Evolutionary conservation across 2,113 vertebrate genomes (phyloP), one percentile per base, ranked within the genome.

Genomic region (Albula goreensis): DNA sequence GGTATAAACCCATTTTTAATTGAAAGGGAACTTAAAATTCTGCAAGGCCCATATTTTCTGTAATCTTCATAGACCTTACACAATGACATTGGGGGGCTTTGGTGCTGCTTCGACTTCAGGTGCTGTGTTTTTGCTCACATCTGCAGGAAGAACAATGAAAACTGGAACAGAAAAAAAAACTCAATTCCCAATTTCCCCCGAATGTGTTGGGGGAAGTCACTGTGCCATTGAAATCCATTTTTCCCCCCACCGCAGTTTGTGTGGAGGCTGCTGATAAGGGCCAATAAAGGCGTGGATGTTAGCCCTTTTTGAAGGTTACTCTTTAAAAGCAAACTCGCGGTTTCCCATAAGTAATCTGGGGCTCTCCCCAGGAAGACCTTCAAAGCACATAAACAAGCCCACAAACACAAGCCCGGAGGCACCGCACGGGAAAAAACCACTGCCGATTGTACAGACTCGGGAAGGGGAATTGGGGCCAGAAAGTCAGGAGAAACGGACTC

Each of bases 141-240:
- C 63, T 51, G 19, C 51, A 82, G 74, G 66, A 53, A 81, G 82
- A 81, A 83, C 84, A 85, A 57, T 63, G 41, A 85, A 41, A 85
- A 56, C 17, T 15, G 53, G 12, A 85, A 41, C 50, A 51, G 70
- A 51, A 63, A 50, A 63, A 50, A 85, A 83, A n/a, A 77, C 56
- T 31, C 66, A 41, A 8, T 63, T 53, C 77, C 13, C 79, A 81
- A 49, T 60, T 50, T 31, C 17, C 52, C n/a, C 12, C 4, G 10
- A 50, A 83, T 52, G 48, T 77, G 74, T 25, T 12, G 51, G 77
- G 81, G 25, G 22, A 66, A 41, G 57, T 56, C 60, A 80, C 78
- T 78, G 84, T 9, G 51, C 51, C 60, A 85, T 81, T 50, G 22
- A 77, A 53, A 88, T 88, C 82, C 85, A 88, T 86, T 78, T 89